Evolutionary conservation across 1,140 invertebrate genomes (phyloP).

Genomic region (Zophobas atratus): DNA sequence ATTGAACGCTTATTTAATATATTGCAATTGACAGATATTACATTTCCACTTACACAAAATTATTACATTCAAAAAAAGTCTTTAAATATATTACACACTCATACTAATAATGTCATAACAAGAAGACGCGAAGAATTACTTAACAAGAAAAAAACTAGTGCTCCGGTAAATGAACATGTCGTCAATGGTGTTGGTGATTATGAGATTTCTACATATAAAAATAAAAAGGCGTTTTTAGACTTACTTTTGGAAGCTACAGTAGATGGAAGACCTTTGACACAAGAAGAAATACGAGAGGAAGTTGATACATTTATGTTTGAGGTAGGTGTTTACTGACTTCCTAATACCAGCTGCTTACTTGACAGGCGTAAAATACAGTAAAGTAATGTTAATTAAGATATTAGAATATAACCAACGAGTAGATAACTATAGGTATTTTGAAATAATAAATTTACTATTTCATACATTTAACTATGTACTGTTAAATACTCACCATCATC

Average conservation of each 20-base stretch:
- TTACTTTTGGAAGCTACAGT: background rate
- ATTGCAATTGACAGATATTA: conserved; percentile 10
- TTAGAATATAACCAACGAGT: too few relatives aligned
- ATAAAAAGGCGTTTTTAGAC: background rate
- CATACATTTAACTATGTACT: too few relatives aligned
- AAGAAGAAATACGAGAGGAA: conserved; percentile 10
- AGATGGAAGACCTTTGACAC: background rate
- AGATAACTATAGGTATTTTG: too few relatives aligned
- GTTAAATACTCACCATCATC: too few relatives aligned
- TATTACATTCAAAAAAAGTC: conserved; percentile 67
- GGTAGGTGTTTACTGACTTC: background rate
- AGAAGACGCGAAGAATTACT: background rate
- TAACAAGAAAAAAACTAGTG: background rate
- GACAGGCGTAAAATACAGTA: background rate
- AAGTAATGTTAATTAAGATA: too few relatives aligned
- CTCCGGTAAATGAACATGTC: too few relatives aligned
- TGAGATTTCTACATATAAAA: background rate
- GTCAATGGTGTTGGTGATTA: too few relatives aligned
- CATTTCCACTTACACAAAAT: conserved; percentile 46
- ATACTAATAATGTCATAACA: conserved; percentile 62
- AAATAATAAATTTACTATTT: too few relatives aligned
- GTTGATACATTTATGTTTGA: conserved; percentile 41
- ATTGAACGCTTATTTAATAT: conserved; percentile 65
- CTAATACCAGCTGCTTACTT: too few relatives aligned
- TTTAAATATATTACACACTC: conserved; percentile 77